Conservation (phyloP, 1,140 invertebrate species). For the Oedothorax gibbosus region DNA sequence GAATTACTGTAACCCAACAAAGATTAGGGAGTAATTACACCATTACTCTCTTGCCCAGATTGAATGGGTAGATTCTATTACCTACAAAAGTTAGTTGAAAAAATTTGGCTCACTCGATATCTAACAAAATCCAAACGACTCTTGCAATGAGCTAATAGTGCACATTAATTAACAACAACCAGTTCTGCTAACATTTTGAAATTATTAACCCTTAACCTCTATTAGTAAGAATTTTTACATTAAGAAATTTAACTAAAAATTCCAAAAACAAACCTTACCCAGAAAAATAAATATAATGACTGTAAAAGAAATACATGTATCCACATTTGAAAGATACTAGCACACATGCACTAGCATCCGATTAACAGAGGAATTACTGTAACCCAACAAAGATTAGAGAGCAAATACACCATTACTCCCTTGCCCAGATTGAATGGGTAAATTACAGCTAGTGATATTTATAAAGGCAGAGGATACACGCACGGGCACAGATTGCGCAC, state of each 20-base stretch:
- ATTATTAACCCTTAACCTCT: too few species aligned
- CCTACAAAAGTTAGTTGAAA: neutral
- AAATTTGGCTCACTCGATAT: too few species aligned
- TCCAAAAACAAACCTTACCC: too few species aligned
- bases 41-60: conserved; percentile 8
- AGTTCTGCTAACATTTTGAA: too few species aligned
- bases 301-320: neutral
- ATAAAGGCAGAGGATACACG: too few species aligned
- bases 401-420: neutral
- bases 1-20: conserved; percentile 29
- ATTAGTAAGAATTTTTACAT: too few species aligned
- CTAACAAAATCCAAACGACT: too few species aligned
- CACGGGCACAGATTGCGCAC: too few species aligned
- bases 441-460: neutral
- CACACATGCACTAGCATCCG: neutral
- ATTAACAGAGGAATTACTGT: conserved; percentile 26
- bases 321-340: conserved; percentile 40
- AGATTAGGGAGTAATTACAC: neutral
- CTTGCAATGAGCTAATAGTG: too few species aligned
- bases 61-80: conserved; percentile 6
- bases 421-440: conserved; percentile 32
- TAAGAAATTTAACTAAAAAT: too few species aligned
- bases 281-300: too few species aligned
- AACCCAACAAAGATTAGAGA: conserved; percentile 35
- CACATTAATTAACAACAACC: too few species aligned